Base-by-base conservation (phyloP, 2,888 invertebrate species). In the Drosophila fulvimacula region DNA sequence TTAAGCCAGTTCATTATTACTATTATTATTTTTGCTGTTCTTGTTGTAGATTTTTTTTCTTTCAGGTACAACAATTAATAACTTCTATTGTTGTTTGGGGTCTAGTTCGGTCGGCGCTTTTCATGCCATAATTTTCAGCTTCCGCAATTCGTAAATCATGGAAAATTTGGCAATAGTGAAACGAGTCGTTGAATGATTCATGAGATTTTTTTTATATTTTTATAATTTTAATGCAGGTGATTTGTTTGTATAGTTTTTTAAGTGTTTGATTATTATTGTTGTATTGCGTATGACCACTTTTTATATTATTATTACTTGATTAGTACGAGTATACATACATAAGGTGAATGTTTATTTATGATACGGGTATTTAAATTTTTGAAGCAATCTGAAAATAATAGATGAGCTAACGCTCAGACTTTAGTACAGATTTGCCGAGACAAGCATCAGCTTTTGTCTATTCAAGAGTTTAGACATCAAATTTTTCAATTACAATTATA, bases 71-170 rank as follows among this genome's bases (percentile, higher is more conserved):
- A 53, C 75, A 74, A 81, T 81, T 79, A 81, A 83, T 83, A 83
- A 71, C 73, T 65, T 60, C 51, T 39, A 61, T 73, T 68, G 56
- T 61, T 46, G 30, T 41, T 58, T 51, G 68, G 68, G 42, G 66
- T 49, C 17, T n/a, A 34, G 30, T 44, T 21, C 42, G 30, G 48
- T 42, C 71, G 63, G 71, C 66, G 42, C 77, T 81, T 81, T 85
- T 80, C 85, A 82, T 76, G 76, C 65, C 49, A 59, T 80, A 71
- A 81, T 82, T 82, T 85, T 66, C 81, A 55, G 68, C 74, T 82
- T 82, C 81, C 81, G 81, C 81, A 56, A 85, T 85, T 79, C 73
- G 63, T 77, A 56, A 65, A 67, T 71, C 67, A 82, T 84, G 81
- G 74, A 81, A 81, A 80, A 78, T 78, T 73, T 68, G 63, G 44